Percentiles rank a stretch among this genome's conserved stretches.
Conservation (phyloP, 2,888 invertebrate species). For the Sinhomidia bicolor region DNA sequence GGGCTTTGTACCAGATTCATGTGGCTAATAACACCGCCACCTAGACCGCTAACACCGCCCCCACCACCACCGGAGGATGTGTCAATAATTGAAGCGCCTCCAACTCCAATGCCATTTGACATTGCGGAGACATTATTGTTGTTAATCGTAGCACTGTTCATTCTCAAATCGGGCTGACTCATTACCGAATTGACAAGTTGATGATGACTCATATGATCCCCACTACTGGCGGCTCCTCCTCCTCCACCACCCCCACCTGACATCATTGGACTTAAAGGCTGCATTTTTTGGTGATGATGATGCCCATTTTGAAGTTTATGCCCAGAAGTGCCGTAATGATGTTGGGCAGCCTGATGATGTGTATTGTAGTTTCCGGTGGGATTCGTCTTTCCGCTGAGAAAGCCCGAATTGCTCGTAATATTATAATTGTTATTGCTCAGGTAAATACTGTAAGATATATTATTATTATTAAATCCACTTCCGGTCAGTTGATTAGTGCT, state of each 20-base stretch:
- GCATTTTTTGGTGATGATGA: slow-evolving; percentile 51
- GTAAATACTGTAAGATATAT: slow-evolving; percentile 70
- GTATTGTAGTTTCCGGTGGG: slow-evolving; percentile 56
- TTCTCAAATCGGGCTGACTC: slow-evolving; percentile 68
- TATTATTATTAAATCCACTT: slow-evolving; percentile 71
- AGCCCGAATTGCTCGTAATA: slow-evolving; percentile 67
- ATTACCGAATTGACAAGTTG: slow-evolving; percentile 63
- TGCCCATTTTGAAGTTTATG: slow-evolving; percentile 56
- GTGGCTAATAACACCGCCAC: slow-evolving; percentile 8
- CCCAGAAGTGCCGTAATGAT: slow-evolving; percentile 39
- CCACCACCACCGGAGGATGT: not conserved
- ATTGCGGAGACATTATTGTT: not conserved
- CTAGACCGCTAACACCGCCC: not conserved
- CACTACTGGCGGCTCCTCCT: not conserved
- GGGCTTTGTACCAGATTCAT: slow-evolving; percentile 28
- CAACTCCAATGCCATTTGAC: not conserved
- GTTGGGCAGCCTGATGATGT: slow-evolving; percentile 39
- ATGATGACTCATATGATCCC: slow-evolving; percentile 27
- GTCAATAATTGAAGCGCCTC: not conserved
- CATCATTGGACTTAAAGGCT: slow-evolving; percentile 52
- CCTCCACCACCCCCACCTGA: not conserved
- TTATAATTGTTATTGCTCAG: slow-evolving; percentile 70
- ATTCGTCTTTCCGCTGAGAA: slow-evolving; percentile 70
- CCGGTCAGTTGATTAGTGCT: slow-evolving; percentile 69
- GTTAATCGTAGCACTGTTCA: slow-evolving; percentile 12